Percentiles rank a stretch among this genome's conserved stretches.
Evolutionary conservation across 2,797 vertebrate genomes (phyloP).

Genomic region (Xerus rutilus): DNA sequence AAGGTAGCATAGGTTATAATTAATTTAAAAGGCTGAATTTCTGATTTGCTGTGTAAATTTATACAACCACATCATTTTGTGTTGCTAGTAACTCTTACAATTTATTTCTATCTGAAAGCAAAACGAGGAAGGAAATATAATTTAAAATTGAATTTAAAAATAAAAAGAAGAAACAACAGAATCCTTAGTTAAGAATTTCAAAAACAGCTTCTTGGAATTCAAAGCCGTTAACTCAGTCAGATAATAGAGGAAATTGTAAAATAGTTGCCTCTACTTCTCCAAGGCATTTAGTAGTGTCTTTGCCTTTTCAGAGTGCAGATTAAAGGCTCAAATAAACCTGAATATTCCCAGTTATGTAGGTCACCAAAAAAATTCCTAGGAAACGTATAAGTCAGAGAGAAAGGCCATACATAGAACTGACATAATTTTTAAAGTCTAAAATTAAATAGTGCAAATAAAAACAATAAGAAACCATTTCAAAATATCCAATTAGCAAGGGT

Average conservation of each 20-base stretch:
- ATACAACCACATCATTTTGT: neutral
- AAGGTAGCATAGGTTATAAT: neutral
- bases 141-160: too few species aligned
- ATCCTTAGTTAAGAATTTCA: neutral
- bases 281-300: neutral
- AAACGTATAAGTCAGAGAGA: neutral
- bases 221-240: neutral
- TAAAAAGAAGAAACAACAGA: neutral
- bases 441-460: neutral
- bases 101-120: conserved; percentile 8
- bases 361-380: neutral
- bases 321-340: neutral
- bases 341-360: neutral
- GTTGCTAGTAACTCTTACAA: neutral
- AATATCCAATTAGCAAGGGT: neutral
- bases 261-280: fast-evolving
- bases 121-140: neutral
- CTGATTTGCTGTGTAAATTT: neutral
- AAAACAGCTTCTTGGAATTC: neutral
- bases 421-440: neutral
- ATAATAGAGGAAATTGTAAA: neutral
- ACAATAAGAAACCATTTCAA: neutral
- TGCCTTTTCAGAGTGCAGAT: neutral
- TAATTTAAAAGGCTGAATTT: conserved; percentile 21
- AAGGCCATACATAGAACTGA: neutral